Percentiles rank a stretch among this genome's conserved stretches.
These are phyloP conservation scores for Drosophila colorata DNA, from an alignment of 2,888 invertebrate species.

Conservation along the genomic window DNA sequence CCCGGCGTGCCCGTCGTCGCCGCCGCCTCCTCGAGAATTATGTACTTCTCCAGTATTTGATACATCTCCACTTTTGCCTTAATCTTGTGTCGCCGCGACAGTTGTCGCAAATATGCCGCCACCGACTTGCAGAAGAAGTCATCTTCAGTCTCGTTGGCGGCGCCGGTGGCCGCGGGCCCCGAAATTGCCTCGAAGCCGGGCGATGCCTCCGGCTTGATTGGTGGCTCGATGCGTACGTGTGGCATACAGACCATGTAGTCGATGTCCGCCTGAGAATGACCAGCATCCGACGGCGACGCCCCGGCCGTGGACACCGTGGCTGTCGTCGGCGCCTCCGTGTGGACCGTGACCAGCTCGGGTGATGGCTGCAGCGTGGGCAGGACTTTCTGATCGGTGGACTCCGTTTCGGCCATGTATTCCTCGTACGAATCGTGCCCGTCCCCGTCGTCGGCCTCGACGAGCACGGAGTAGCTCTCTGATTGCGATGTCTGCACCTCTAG, in stretches of 20 bases:
- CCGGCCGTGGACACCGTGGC: slow-evolving; percentile 23
- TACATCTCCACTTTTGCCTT: slow-evolving; percentile 85
- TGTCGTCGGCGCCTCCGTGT: slow-evolving; percentile 28
- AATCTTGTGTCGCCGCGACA: slow-evolving; percentile 83
- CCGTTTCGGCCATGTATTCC: slow-evolving; percentile 50
- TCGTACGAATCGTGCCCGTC: slow-evolving; percentile 52
- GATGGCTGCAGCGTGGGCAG: slow-evolving; percentile 44
- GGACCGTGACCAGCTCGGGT: slow-evolving; percentile 46
- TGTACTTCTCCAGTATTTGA: slow-evolving; percentile 83
- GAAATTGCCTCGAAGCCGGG: slow-evolving; percentile 33
- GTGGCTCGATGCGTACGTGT: slow-evolving; percentile 40
- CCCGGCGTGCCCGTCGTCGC: slow-evolving; percentile 18
- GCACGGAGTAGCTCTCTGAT: slow-evolving; percentile 68
- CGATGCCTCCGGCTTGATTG: slow-evolving; percentile 34
- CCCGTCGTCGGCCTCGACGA: slow-evolving; percentile 69
- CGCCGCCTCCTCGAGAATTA: slow-evolving; percentile 78
- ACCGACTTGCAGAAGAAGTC: slow-evolving; percentile 84
- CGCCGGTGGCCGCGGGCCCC: slow-evolving; percentile 3
- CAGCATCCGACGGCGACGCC: slow-evolving; percentile 33
- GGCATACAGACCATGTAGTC: slow-evolving; percentile 66
- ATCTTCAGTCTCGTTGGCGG: slow-evolving; percentile 76
- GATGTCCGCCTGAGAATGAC: slow-evolving; percentile 46
- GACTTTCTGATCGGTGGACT: slow-evolving; percentile 42
- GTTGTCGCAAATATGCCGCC: slow-evolving; percentile 80
- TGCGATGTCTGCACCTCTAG: slow-evolving; percentile 64